Percentiles rank a stretch among this genome's conserved stretches.
Evolutionary conservation across 64 coral and sea anemone genomes (phyloP).

Genomic region (Porites australiensis): DNA sequence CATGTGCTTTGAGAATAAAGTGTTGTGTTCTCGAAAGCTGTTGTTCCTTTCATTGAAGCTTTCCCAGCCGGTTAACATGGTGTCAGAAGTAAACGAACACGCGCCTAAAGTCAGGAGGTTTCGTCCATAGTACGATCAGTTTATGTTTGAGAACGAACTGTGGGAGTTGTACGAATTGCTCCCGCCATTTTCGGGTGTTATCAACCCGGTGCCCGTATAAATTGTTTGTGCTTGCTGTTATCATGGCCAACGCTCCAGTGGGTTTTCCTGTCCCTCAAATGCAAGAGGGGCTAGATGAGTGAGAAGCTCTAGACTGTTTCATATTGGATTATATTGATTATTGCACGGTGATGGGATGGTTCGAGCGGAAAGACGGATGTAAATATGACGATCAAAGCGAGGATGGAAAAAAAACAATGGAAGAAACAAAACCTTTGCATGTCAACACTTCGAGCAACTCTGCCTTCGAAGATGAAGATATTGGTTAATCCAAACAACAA

Average conservation of each 20-base stretch:
- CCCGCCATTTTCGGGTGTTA: background rate
- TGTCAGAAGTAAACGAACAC: conserved; percentile 25
- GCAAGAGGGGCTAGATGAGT: conserved; percentile 33
- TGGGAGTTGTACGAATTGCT: background rate
- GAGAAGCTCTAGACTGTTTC: conserved; percentile 45
- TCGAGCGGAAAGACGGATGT: background rate
- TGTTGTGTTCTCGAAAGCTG: no score
- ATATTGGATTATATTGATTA: conserved; percentile 43
- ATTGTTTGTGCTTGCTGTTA: conserved; percentile 6
- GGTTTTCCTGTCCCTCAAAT: conserved; percentile 53
- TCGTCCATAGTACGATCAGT: background rate
- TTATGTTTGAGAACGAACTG: background rate
- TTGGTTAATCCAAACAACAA: background rate
- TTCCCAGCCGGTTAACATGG: conserved; percentile 22
- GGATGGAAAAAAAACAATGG: no score
- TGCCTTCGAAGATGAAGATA: conserved; percentile 35
- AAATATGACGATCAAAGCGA: conserved; percentile 23
- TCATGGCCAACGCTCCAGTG: conserved; percentile 13
- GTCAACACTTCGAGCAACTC: background rate
- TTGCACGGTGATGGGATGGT: conserved; percentile 24
- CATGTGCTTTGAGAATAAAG: no score
- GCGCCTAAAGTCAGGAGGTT: conserved; percentile 11
- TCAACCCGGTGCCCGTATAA: background rate
- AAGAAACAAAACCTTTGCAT: background rate
- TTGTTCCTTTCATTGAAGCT: no score